Base-by-base conservation (phyloP, 2,797 vertebrate genomes). In the Siniperca undulata region DNA sequence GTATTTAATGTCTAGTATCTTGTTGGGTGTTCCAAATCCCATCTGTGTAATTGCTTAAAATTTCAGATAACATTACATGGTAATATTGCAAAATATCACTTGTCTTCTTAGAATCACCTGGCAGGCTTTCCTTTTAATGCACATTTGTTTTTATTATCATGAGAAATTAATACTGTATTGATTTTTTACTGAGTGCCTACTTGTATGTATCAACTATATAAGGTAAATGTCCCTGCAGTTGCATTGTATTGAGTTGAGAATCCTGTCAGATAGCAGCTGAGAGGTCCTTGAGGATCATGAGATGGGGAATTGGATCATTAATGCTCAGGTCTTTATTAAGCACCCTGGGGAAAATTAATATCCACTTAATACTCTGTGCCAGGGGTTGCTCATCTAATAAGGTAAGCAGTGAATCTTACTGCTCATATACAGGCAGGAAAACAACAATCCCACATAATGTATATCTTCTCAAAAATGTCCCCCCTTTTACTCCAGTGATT, bases 291-390 rank as follows among this genome's bases (percentile, higher is more conserved):
- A 93, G 94, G 95, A 93, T 86, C 81, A 77, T 75, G 78, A 83
- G 83, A 87, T 89, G 67, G 93, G 93, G 93, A 94, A 93, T 94
- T 88, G 83, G 85, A 92, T 94, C 90, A 95, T 95, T 94, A 95
- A 93, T 80, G 77, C 90, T 87, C 72, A 78, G 86, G 86, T 93
- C 86, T 88, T 91, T 96, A 96, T 95, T 96, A 94, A 91, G 88
- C 10, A n/a, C 95, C 89, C 89, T 46, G 60, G 94, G 93, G 94
- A 86, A 92, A 88, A 93, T 95, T 94, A 95, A 96, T 95, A 94
- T 89, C 87, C 93, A 90, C 93, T 91, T 93, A 94, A 92, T 90
- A 91, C 86, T 81, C 75, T 74, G 80, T 81, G 86, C 88, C 88
- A 88, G 81, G 83, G 90, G 87, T 90, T 95, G 85, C 86, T 92